Percentiles rank a stretch among this genome's conserved stretches.
phyloP scores from a whole-genome alignment of 2,113 vertebrate species.

The Climacteris rufus region DNA sequence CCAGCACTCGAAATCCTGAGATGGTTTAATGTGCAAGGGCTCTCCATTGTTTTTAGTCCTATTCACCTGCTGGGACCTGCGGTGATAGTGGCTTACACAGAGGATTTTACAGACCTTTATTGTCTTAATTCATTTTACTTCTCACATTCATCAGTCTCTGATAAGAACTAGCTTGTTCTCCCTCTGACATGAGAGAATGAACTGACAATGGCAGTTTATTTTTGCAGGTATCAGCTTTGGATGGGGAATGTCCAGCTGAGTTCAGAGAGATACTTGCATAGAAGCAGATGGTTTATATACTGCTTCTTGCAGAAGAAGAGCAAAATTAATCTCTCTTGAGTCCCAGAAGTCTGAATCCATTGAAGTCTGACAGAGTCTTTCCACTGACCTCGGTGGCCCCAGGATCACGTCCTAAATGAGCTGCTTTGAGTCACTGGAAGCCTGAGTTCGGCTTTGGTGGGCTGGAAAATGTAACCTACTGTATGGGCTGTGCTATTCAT shows the following conservation, averaged over 20 bases:
- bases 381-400: background rate
- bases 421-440: slow-evolving; percentile 19
- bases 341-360: background rate
- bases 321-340: background rate
- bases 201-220: background rate
- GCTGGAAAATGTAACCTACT: slow-evolving; percentile 58
- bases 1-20: background rate
- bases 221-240: background rate
- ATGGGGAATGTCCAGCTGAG: background rate
- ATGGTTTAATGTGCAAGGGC: background rate
- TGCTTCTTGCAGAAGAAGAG: background rate
- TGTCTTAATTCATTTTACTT: background rate
- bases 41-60: background rate
- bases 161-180: background rate
- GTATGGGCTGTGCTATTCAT: slow-evolving; percentile 17
- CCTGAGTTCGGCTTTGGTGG: slow-evolving; percentile 29
- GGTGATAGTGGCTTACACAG: background rate
- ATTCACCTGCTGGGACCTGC: background rate
- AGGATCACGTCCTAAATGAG: slow-evolving; percentile 23
- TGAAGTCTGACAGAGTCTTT: slow-evolving; percentile 29
- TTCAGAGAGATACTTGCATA: background rate
- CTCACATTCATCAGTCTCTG: background rate
- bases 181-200: background rate
- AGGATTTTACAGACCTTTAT: background rate
- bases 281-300: background rate